phyloP scores from a whole-genome alignment of 2,888 invertebrate species.

The Thecocarcelia acutangulata region DNA sequence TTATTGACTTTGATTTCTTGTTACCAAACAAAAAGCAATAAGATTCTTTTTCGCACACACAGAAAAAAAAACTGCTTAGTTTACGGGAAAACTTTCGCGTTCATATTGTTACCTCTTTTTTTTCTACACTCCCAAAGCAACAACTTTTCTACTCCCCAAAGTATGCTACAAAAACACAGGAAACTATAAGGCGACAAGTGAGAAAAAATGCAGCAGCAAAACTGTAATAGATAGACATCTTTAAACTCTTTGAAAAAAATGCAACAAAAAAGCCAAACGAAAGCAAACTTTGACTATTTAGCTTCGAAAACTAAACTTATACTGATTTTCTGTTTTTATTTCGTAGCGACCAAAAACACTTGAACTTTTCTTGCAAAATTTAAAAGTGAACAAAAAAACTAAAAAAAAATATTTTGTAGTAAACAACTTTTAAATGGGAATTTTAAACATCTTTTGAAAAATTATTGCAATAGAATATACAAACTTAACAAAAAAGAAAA shows the following conservation, averaged over 20 bases:
- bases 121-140: not conserved
- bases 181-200: constrained; percentile 12
- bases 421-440: too few species aligned
- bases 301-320: constrained; percentile 36
- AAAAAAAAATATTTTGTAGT: too few species aligned
- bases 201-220: not conserved
- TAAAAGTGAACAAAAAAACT: not conserved
- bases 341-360: constrained; percentile 26
- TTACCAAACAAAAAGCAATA: constrained; percentile 11
- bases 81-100: constrained; percentile 49
- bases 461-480: too few species aligned
- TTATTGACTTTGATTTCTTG: constrained; percentile 68
- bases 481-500: too few species aligned
- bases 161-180: constrained; percentile 26
- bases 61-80: not conserved
- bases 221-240: constrained; percentile 47
- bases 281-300: constrained; percentile 56
- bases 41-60: not conserved
- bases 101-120: constrained; percentile 29
- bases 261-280: constrained; percentile 6
- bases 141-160: constrained; percentile 34
- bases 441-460: too few species aligned
- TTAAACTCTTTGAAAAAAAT: constrained; percentile 12
- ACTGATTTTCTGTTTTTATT: not conserved
- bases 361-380: constrained; percentile 24